These are phyloP conservation scores for Cynopterus sphinx DNA, from an alignment of 2,797 vertebrate species.

Conservation along the genomic window DNA sequence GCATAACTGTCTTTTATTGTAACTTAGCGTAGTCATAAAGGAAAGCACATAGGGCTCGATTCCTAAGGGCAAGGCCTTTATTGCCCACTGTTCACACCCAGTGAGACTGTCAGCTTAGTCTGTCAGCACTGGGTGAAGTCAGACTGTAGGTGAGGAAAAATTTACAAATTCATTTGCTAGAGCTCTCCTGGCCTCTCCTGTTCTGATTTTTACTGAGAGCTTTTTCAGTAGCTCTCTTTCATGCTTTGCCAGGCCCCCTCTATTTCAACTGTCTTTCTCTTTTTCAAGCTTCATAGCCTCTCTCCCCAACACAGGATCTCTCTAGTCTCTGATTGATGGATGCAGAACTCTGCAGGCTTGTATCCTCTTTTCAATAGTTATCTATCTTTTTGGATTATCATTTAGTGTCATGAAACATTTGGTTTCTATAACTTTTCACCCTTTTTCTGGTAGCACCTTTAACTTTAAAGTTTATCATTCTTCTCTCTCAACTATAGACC, in stretches of 20 bases:
- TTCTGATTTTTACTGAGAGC: not conserved
- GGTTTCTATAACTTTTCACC: constrained; percentile 31
- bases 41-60: constrained; percentile 80
- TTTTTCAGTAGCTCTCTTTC: not conserved
- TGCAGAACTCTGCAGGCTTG: not conserved
- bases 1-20: constrained; percentile 61
- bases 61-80: constrained; percentile 57
- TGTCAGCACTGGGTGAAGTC: not conserved
- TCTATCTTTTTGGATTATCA: constrained; percentile 35
- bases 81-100: not conserved
- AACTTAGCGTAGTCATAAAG: constrained; percentile 44
- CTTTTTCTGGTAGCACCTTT: constrained; percentile 58
- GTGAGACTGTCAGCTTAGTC: not conserved
- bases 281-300: not conserved
- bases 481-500: constrained; percentile 16
- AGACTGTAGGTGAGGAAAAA: not conserved
- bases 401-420: not conserved
- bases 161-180: not conserved
- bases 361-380: not conserved
- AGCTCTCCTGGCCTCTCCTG: constrained; percentile 39
- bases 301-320: not conserved
- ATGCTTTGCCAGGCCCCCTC: not conserved
- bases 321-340: not conserved
- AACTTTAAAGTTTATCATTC: constrained; percentile 35
- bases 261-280: constrained; percentile 9